phyloP scores from a whole-genome alignment of 2,113 vertebrate species.

The Sclerurus mexicanus region DNA sequence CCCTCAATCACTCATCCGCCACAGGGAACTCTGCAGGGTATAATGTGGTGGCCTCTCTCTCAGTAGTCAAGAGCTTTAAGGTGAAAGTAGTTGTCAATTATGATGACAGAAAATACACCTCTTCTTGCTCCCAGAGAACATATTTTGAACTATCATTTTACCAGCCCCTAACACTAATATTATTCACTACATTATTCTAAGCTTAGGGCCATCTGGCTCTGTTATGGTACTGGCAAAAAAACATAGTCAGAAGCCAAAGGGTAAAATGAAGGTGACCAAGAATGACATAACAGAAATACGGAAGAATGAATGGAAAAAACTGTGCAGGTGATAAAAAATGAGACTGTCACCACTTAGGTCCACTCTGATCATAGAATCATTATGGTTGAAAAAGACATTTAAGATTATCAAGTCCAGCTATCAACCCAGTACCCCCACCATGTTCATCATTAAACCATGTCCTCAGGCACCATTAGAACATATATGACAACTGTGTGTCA shows the following conservation, averaged over 20 bases:
- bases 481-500: background rate
- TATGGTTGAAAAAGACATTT: background rate
- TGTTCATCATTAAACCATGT: background rate
- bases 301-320: background rate
- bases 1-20: background rate
- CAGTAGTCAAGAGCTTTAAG: background rate
- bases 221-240: background rate
- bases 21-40: background rate
- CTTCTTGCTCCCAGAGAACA: background rate
- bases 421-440: background rate
- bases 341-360: background rate
- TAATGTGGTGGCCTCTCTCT: background rate
- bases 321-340: background rate
- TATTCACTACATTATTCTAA: background rate
- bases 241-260: background rate
- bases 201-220: background rate
- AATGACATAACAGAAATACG: too few relatives aligned
- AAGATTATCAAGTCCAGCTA: background rate
- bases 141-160: background rate
- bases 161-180: background rate
- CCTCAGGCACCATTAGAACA: background rate
- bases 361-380: fast-evolving
- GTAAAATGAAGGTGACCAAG: background rate
- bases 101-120: background rate
- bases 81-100: background rate